Conservation (phyloP, 2,113 vertebrate species). For the human region DNA sequence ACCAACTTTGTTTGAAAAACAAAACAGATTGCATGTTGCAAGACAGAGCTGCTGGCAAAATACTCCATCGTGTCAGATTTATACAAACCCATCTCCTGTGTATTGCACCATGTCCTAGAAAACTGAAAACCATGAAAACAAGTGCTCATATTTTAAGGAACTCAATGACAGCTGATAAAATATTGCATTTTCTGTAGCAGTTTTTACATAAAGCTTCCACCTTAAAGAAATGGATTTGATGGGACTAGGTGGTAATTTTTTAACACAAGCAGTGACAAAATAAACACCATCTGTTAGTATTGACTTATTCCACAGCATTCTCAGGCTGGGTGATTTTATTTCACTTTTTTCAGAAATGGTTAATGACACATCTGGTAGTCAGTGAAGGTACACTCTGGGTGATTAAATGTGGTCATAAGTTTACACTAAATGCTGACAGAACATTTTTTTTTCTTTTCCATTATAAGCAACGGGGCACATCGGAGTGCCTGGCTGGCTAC, state of each 20-base stretch:
- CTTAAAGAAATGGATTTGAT: slow-evolving; percentile 85
- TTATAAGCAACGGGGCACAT: slow-evolving; percentile 31
- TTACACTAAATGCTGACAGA: slow-evolving; percentile 68
- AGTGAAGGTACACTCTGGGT: slow-evolving; percentile 78
- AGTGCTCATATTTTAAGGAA: slow-evolving; percentile 89
- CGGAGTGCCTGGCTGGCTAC: not conserved
- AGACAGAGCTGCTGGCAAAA: slow-evolving; percentile 86
- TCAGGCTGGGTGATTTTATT: slow-evolving; percentile 87
- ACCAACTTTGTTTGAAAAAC: slow-evolving; percentile 78
- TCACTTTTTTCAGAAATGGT: slow-evolving; percentile 86
- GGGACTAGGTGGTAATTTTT: slow-evolving; percentile 90
- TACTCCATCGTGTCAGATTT: slow-evolving; percentile 89
- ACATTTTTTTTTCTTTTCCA: slow-evolving; percentile 52
- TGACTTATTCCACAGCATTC: slow-evolving; percentile 85
- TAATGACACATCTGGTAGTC: slow-evolving; percentile 87
- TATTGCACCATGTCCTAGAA: slow-evolving; percentile 92
- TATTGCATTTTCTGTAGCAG: slow-evolving; percentile 78
- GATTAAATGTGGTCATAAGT: slow-evolving; percentile 80
- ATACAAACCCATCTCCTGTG: slow-evolving; percentile 88
- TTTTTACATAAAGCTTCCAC: slow-evolving; percentile 85
- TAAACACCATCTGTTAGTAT: slow-evolving; percentile 96
- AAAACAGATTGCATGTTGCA: slow-evolving; percentile 81
- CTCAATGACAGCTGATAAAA: slow-evolving; percentile 82
- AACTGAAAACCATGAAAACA: slow-evolving; percentile 91
- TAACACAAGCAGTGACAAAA: slow-evolving; percentile 91